Percentiles rank a stretch among this genome's conserved stretches.
These are phyloP conservation scores for Sepioteuthis lessoniana DNA, from an alignment of 2,888 invertebrate species.

Conservation along the genomic window DNA sequence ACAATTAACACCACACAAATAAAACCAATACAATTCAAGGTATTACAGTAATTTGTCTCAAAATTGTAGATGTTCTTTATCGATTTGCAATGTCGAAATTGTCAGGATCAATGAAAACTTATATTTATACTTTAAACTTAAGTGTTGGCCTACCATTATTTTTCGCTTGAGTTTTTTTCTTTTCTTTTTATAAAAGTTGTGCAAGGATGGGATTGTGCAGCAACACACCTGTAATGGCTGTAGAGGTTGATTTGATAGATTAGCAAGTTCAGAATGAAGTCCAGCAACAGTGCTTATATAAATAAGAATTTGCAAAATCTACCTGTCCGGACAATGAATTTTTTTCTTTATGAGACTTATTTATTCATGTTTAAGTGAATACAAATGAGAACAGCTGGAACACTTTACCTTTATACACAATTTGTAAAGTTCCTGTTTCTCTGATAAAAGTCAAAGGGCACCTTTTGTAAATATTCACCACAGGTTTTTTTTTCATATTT, in stretches of 20 bases:
- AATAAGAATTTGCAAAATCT: neutral
- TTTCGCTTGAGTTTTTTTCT: too few species aligned
- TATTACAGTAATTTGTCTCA: too few species aligned
- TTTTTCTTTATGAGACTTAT: neutral
- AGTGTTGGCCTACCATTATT: too few species aligned
- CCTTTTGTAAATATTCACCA: neutral
- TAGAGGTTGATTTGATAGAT: neutral
- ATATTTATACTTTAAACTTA: neutral
- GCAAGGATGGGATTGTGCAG: neutral
- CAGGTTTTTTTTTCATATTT: neutral
- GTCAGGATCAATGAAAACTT: too few species aligned
- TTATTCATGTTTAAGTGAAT: neutral
- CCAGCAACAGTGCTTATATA: neutral
- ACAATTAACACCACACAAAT: too few species aligned
- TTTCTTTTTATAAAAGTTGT: neutral
- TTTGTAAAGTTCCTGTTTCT: neutral
- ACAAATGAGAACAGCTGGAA: constrained; percentile 20
- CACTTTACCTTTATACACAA: neutral
- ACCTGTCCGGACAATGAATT: neutral
- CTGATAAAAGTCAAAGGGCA: neutral
- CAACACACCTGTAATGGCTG: neutral
- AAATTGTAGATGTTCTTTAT: too few species aligned
- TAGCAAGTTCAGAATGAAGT: neutral
- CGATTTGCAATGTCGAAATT: too few species aligned
- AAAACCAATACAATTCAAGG: too few species aligned